Evolutionary conservation across 2,888 invertebrate species (phyloP).

Genomic region (Acanthopleura granulata): DNA sequence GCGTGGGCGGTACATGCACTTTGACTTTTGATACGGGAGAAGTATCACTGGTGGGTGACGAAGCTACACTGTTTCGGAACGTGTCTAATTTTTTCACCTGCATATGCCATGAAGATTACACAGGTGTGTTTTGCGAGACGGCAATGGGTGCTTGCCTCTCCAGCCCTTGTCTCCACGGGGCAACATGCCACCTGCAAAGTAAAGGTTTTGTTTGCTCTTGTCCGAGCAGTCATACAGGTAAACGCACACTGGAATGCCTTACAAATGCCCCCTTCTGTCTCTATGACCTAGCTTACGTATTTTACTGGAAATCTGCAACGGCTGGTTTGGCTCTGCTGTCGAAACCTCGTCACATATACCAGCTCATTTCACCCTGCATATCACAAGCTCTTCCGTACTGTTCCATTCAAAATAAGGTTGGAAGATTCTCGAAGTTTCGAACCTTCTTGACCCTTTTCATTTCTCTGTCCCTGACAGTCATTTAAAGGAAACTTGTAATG

Average conservation of each 20-base stretch:
- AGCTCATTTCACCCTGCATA: no score
- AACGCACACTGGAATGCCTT: not conserved
- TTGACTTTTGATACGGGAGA: not conserved
- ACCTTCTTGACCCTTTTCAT: no score
- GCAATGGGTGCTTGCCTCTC: constrained; percentile 18
- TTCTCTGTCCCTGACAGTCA: no score
- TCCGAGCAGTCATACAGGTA: not conserved
- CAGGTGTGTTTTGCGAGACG: constrained; percentile 21
- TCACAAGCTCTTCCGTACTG: no score
- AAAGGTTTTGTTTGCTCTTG: not conserved
- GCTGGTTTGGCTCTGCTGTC: no score
- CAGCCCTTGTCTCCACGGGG: constrained; percentile 19
- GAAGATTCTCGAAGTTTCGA: no score
- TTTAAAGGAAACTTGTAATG: no score
- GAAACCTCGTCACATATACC: no score
- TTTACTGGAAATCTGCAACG: no score
- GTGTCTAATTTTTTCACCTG: constrained; percentile 4
- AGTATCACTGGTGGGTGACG: not conserved
- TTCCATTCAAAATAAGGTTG: no score
- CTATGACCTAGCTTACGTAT: no score
- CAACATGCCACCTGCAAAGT: constrained; percentile 15
- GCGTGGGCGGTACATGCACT: not conserved
- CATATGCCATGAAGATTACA: constrained; percentile 13
- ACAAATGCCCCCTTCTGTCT: no score
- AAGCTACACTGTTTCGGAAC: not conserved